Conservation (phyloP, 2,888 invertebrate species). For the Tetranychus truncatus region DNA sequence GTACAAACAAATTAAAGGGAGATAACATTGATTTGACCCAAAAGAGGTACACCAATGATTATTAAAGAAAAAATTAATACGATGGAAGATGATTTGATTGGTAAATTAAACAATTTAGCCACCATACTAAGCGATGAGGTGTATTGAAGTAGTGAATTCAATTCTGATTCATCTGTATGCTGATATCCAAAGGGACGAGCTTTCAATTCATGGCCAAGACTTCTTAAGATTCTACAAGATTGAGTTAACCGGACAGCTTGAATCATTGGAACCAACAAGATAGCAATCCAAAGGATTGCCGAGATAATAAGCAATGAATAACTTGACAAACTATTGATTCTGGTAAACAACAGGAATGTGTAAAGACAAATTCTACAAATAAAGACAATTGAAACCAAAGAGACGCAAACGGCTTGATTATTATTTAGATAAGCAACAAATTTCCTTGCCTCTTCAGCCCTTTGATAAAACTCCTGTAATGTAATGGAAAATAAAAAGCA, state of each 20-base stretch:
- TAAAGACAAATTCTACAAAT: slow-evolving; percentile 33
- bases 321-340: background rate
- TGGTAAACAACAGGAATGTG: slow-evolving; percentile 6
- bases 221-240: slow-evolving; percentile 50
- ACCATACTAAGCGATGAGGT: slow-evolving; percentile 34
- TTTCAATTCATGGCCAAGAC: slow-evolving; percentile 56
- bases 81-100: slow-evolving; percentile 1
- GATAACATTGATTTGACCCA: background rate
- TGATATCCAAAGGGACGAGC: slow-evolving; percentile 61
- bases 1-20: background rate
- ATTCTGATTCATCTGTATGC: slow-evolving; percentile 52
- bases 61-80: background rate
- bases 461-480: slow-evolving; percentile 20
- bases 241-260: slow-evolving; percentile 58
- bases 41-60: background rate
- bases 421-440: slow-evolving; percentile 55
- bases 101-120: slow-evolving; percentile 5
- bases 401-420: slow-evolving; percentile 53
- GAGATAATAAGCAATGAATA: background rate
- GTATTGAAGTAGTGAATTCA: slow-evolving; percentile 55
- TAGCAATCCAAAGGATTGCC: slow-evolving; percentile 42
- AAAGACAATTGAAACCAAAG: slow-evolving; percentile 46
- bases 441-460: slow-evolving; percentile 49
- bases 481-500: background rate
- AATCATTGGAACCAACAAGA: slow-evolving; percentile 48